Evolutionary conservation across 2,113 vertebrate genomes (phyloP).

Genomic region (Myiagra hebetior): DNA sequence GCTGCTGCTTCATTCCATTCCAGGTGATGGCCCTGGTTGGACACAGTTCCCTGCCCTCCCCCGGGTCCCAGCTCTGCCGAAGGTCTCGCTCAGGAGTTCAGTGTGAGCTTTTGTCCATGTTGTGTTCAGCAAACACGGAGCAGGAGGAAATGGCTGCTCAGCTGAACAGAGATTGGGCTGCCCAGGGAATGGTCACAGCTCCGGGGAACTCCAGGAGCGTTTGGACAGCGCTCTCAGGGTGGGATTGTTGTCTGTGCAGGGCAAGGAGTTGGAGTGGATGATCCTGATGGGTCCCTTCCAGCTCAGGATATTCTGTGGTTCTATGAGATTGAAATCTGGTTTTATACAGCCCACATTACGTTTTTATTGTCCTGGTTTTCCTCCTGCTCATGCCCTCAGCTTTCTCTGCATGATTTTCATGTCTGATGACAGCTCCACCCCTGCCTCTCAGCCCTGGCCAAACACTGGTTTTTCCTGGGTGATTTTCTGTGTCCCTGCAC

Average conservation of each 20-base stretch:
- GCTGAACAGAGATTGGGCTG: background rate
- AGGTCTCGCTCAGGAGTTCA: background rate
- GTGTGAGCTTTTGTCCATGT: accelerated
- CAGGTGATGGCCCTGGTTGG: background rate
- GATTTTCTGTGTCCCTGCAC: background rate
- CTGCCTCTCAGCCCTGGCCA: background rate
- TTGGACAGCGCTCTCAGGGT: background rate
- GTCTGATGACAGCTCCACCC: background rate
- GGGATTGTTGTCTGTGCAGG: background rate
- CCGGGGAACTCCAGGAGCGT: background rate
- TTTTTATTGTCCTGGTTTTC: background rate
- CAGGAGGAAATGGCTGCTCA: background rate
- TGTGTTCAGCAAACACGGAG: accelerated
- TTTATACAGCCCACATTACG: accelerated
- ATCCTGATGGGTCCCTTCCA: background rate
- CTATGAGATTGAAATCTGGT: background rate
- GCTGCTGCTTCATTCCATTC: background rate
- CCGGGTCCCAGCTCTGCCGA: background rate
- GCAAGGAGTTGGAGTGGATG: background rate
- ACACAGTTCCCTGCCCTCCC: background rate
- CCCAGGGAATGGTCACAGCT: background rate
- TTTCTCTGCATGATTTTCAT: background rate
- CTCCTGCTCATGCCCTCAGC: background rate
- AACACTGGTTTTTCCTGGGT: background rate
- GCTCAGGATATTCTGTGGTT: background rate